Conservation (phyloP, 53 echinoderm and acorn worm genomes). For the Apostichopus leukothele region DNA sequence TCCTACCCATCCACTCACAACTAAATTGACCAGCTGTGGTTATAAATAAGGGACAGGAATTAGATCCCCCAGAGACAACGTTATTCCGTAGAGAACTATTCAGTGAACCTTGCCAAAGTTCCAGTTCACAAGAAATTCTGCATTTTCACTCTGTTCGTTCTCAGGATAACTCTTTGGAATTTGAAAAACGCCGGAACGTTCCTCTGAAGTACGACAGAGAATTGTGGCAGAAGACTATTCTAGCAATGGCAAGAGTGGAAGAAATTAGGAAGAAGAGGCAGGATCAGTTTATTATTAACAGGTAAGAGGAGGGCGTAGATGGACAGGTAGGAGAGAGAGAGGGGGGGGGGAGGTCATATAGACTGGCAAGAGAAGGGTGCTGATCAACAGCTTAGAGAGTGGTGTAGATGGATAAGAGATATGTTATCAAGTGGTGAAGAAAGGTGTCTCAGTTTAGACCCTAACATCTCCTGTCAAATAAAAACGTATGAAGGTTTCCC, state of each 20-base stretch:
- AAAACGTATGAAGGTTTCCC: no score
- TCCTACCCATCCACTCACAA: no score
- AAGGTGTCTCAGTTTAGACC: no score
- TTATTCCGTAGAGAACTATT: no score
- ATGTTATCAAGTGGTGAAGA: background rate
- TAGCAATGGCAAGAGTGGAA: conserved; percentile 91
- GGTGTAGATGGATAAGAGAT: background rate
- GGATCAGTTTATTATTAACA: conserved; percentile 96
- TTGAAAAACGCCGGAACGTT: conserved; percentile 95
- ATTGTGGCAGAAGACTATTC: conserved; percentile 91
- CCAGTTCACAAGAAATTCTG: no score
- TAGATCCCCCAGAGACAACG: no score
- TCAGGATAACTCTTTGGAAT: conserved; percentile 95
- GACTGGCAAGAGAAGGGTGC: background rate
- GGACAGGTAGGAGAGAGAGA: background rate
- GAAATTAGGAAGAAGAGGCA: conserved; percentile 92
- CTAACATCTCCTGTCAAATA: no score
- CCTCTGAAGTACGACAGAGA: conserved; percentile 94
- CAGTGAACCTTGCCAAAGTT: no score
- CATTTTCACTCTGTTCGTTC: background rate
- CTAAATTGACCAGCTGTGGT: no score
- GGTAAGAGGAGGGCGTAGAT: conserved; percentile 52
- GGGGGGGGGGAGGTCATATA: background rate
- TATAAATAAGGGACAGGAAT: no score
- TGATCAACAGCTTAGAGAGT: no score